A percentile compares a stretch with the other conserved stretches of the same genome.
These are phyloP conservation scores for Chelmon rostratus DNA, from an alignment of 2,797 vertebrate genomes.

Conservation along the genomic window DNA sequence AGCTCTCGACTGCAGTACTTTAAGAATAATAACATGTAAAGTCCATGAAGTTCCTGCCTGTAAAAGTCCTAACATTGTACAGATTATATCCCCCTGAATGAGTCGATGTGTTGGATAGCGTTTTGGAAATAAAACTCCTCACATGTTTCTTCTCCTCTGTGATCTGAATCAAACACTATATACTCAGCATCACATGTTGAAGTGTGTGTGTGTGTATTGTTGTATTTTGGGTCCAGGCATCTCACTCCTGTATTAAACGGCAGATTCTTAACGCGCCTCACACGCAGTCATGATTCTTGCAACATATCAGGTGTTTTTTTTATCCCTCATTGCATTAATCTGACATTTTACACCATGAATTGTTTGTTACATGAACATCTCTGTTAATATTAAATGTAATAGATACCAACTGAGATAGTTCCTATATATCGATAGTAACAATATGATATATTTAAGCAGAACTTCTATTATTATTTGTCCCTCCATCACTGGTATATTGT, in stretches of 20 bases:
- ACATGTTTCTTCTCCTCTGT: constrained; percentile 60
- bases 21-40: constrained; percentile 34
- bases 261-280: constrained; percentile 47
- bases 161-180: constrained; percentile 64
- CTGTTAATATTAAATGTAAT: constrained; percentile 71
- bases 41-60: constrained; percentile 33
- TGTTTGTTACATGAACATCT: constrained; percentile 55
- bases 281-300: constrained; percentile 30
- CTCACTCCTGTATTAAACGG: constrained; percentile 32
- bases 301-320: constrained; percentile 68
- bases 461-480: constrained; percentile 62
- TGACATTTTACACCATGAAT: constrained; percentile 39
- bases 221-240: constrained; percentile 63
- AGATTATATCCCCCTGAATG: constrained; percentile 45
- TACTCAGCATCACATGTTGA: constrained; percentile 68
- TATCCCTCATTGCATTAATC: constrained; percentile 43
- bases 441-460: constrained; percentile 63
- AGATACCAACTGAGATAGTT: constrained; percentile 57
- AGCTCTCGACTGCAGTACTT: constrained; percentile 29
- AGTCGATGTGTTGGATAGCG: constrained; percentile 42
- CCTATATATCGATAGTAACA: constrained; percentile 63
- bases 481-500: constrained; percentile 77
- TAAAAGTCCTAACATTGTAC: constrained; percentile 57
- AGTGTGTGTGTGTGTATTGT: constrained; percentile 55
- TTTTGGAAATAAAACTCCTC: constrained; percentile 59